These are phyloP conservation scores for Scylla paramamosain DNA, from an alignment of 1,140 invertebrate species.

Conservation along the genomic window DNA sequence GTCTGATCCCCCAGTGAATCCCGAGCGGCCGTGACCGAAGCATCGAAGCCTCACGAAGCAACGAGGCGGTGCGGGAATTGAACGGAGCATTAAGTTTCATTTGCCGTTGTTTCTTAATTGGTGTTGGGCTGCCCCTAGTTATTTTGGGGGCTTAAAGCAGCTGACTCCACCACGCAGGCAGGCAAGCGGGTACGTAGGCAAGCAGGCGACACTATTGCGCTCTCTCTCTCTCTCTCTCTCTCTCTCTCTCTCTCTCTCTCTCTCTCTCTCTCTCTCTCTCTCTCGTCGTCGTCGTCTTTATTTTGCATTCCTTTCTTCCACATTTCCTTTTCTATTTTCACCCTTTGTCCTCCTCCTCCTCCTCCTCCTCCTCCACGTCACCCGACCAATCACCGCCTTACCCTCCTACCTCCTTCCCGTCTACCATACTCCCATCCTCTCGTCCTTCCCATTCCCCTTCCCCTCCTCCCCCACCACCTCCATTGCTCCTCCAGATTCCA, in stretches of 20 bases:
- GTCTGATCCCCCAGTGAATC: neutral
- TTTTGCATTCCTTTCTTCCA: conserved; percentile 10
- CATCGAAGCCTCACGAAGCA: neutral
- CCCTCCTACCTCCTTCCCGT: neutral
- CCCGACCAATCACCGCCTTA: neutral
- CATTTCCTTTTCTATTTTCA: conserved; percentile 7
- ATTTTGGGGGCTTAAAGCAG: neutral
- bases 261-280: conserved; percentile 5
- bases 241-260: conserved; percentile 25
- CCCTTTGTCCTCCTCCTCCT: conserved; percentile 5
- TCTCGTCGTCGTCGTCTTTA: neutral
- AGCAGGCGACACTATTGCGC: neutral
- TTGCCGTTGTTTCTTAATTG: conserved; percentile 3
- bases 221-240: neutral
- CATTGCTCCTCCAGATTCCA: neutral
- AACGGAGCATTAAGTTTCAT: neutral
- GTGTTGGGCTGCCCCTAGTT: neutral
- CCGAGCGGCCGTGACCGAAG: neutral
- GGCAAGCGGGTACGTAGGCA: no score
- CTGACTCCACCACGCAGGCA: neutral
- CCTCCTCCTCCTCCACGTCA: neutral
- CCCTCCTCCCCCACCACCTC: neutral
- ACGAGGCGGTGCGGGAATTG: neutral
- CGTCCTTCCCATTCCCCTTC: neutral
- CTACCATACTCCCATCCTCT: neutral